phyloP scores from a whole-genome alignment of 92 coral and sea anemone species.

The Metridium senile region DNA sequence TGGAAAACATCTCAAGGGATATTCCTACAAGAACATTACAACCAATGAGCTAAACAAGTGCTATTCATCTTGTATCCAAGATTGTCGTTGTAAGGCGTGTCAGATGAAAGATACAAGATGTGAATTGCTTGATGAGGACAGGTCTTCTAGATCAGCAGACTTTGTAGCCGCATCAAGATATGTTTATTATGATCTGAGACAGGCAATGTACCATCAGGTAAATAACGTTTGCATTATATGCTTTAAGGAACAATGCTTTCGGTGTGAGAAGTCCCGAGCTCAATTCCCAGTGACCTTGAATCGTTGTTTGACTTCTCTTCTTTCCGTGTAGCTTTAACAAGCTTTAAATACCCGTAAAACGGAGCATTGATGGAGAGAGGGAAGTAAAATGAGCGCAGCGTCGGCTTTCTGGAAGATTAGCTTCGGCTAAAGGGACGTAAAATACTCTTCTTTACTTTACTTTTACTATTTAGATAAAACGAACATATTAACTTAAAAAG shows the following conservation, averaged over 20 bases:
- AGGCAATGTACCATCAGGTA: not conserved
- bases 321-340: no score
- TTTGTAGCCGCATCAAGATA: not conserved
- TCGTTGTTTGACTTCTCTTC: not conserved
- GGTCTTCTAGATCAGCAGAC: constrained; percentile 14
- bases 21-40: constrained; percentile 45
- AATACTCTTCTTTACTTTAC: not conserved
- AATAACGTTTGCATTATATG: no score
- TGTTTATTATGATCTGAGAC: constrained; percentile 2
- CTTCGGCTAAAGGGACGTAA: not conserved
- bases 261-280: not conserved
- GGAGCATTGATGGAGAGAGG: not conserved
- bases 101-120: constrained; percentile 44
- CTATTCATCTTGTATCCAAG: constrained; percentile 34
- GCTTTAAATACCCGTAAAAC: not conserved
- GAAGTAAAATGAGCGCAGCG: not conserved
- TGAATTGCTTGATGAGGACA: constrained; percentile 48
- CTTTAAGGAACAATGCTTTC: not conserved
- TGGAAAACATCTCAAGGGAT: constrained; percentile 26
- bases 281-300: not conserved
- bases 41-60: constrained; percentile 27
- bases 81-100: constrained; percentile 50
- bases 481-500: no score
- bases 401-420: not conserved
- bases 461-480: not conserved